Percentiles rank a stretch among this genome's conserved stretches.
Evolutionary conservation across 2,797 vertebrate species (phyloP).

Genomic region (Botia kubotai): DNA sequence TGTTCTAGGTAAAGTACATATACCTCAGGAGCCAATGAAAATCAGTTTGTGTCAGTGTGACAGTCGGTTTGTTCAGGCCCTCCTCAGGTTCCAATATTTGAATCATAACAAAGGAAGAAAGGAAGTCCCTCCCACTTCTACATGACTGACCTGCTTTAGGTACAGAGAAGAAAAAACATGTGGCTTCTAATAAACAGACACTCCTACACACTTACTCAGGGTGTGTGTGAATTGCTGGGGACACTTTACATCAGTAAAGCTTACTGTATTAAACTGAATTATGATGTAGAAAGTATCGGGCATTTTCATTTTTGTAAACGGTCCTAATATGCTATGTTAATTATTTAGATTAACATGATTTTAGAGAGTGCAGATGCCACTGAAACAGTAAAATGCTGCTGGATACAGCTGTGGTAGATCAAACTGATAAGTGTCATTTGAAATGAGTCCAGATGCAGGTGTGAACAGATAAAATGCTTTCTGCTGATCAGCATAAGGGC

Average conservation of each 20-base stretch:
- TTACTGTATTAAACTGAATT: neutral
- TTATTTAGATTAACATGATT: neutral
- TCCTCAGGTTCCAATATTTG: conserved; percentile 69
- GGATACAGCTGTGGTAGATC: neutral
- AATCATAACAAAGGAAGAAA: conserved; percentile 72
- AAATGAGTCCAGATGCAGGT: conserved; percentile 14
- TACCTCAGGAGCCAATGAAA: conserved; percentile 41
- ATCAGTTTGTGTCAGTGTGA: conserved; percentile 1
- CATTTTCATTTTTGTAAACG: neutral
- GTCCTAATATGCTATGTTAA: neutral
- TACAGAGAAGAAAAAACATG: conserved; percentile 54
- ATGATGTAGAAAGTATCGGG: neutral
- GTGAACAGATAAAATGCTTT: conserved; percentile 14
- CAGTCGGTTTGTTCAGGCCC: conserved; percentile 21
- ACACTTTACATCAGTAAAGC: neutral
- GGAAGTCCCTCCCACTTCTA: conserved; percentile 54
- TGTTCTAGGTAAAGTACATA: neutral
- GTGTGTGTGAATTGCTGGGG: neutral
- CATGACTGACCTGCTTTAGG: conserved; percentile 56
- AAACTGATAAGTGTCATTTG: neutral
- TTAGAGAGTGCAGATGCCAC: neutral
- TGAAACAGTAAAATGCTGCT: neutral
- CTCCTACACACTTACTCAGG: conserved; percentile 23
- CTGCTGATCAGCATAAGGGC: conserved; percentile 16
- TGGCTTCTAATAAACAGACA: conserved; percentile 28